Base-by-base conservation (phyloP, 2,888 invertebrate genomes). In the Noctua pronuba region DNA sequence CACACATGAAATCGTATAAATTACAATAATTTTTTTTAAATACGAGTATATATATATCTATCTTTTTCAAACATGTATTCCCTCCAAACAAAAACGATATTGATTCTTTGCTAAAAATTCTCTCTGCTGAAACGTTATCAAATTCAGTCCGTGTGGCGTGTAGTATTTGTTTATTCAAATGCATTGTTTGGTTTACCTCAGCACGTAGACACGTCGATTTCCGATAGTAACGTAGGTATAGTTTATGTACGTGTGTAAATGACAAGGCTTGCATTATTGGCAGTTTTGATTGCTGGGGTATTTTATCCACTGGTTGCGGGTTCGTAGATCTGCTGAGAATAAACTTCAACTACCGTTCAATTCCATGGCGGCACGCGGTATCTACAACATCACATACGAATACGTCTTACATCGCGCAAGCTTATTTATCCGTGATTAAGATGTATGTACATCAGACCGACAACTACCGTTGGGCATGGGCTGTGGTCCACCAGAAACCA, bases 81-180 rank as follows among this genome's bases (percentile, higher is more conserved):
- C 35, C 24, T 38, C n/a, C 28, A 31, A 73, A 81, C 44, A 65
- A 21, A n/a, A 31, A 21, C 13, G 82, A 62, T 24, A 49, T 81
- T 38, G 73, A 73, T 67, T 44, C 44, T 31, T 62, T 38, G 67
- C 16, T n/a, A 46, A 64, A 79, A 46, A 21, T 62, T 52, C 16
- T 52, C 31, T 49, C 28, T 60, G 38, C 52, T 49, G 21, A 60
- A 62, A 46, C 16, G 49, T 74, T 83, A 38, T 76, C 62, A 68
- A 74, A 85, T 85, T 73, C 64, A 64, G 44, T 75, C 24, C n/a
- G 55, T 65, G 41, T 73, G 55, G 38, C n/a, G 55, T 65, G 41
- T 73, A 62, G 38, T 84, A 67, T 85, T 81, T 81, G 73, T 77
- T 73, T 73, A 86, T 86, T 84, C 69, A 69, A 70, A 69, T 66